Percentiles rank a stretch among this genome's conserved stretches.
Conservation (phyloP, 2,888 invertebrate genomes). For the Mayetiola destructor region DNA sequence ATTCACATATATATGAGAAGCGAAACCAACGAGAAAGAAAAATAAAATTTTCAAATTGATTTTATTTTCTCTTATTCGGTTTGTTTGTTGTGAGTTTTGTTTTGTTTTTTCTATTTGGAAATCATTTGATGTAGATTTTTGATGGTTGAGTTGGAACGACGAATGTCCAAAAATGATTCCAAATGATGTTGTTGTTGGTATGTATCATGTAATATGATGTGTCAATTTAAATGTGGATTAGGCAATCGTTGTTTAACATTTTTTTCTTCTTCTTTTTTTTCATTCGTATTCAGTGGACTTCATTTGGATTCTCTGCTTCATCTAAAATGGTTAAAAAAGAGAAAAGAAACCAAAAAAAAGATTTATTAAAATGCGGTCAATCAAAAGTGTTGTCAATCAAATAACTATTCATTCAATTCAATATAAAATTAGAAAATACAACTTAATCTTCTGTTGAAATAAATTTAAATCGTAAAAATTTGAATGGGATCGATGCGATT, state of each 20-base stretch:
- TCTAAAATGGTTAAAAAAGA: too few relatives aligned
- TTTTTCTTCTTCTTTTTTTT: too few relatives aligned
- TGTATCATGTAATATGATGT: neutral
- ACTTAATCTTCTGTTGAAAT: slow-evolving; percentile 10
- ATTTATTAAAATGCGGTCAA: slow-evolving; percentile 8
- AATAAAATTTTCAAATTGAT: neutral
- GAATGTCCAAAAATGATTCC: too few relatives aligned
- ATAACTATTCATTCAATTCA: too few relatives aligned
- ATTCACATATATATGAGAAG: too few relatives aligned
- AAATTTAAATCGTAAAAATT: neutral
- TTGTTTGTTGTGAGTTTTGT: neutral
- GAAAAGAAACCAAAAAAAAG: neutral
- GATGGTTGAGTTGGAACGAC: too few relatives aligned
- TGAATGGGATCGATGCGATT: too few relatives aligned
- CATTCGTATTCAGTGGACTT: too few relatives aligned
- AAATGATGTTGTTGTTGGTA: neutral
- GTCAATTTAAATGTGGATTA: slow-evolving; percentile 3
- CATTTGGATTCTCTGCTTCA: too few relatives aligned
- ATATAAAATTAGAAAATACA: slow-evolving; percentile 11
- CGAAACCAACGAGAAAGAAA: neutral
- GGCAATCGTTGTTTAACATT: too few relatives aligned
- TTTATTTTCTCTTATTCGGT: neutral
- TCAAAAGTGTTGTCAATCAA: slow-evolving; percentile 11
- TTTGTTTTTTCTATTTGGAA: neutral
- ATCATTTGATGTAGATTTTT: too few relatives aligned